Conservation (phyloP, 2,888 invertebrate genomes). For the Tholera decimalis region DNA sequence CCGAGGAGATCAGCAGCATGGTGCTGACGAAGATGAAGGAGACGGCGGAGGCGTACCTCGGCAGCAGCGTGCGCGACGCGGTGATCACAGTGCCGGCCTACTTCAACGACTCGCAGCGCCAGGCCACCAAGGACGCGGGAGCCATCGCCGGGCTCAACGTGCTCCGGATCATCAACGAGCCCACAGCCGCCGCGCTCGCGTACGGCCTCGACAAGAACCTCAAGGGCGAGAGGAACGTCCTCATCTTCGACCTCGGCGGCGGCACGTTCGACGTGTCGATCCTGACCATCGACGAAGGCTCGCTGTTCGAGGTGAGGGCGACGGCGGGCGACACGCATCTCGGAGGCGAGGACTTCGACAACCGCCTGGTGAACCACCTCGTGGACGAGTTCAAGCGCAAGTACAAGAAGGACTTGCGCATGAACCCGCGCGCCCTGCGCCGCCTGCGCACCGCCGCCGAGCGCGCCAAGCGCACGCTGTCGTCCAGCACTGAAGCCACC, state of each 20-base stretch:
- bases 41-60: constrained; percentile 94
- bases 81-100: constrained; percentile 96
- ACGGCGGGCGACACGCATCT: no score
- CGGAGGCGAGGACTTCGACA: no score
- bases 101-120: constrained; percentile 94
- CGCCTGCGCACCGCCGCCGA: neutral
- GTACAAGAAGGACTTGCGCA: no score
- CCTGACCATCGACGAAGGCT: no score
- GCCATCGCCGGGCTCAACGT: constrained; percentile 60
- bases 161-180: neutral
- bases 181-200: neutral
- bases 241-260: neutral
- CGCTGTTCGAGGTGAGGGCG: no score
- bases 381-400: no score
- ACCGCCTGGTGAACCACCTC: no score
- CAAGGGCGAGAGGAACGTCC: neutral
- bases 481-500: neutral
- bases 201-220: neutral
- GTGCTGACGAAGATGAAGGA: constrained; percentile 96
- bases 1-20: constrained; percentile 94
- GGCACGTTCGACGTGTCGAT: neutral
- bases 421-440: neutral
- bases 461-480: neutral
- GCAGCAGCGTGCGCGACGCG: constrained; percentile 92
- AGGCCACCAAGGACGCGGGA: constrained; percentile 97